These are phyloP conservation scores for Pangasius larnaudii DNA, from an alignment of 2,797 vertebrate genomes.

Conservation along the genomic window DNA sequence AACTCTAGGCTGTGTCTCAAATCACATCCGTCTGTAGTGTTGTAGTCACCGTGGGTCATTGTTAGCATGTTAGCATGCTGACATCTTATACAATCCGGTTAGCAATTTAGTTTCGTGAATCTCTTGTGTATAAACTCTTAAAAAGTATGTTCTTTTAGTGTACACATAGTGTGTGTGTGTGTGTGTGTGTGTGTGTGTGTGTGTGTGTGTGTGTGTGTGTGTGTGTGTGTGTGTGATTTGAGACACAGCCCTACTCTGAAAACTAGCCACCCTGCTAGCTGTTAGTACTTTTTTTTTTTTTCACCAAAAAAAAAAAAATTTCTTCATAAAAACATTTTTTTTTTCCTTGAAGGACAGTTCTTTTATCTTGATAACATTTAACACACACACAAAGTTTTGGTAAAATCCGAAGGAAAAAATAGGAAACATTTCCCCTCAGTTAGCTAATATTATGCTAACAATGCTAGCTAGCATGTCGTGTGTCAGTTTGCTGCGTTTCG, in stretches of 20 bases:
- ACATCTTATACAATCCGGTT: not conserved
- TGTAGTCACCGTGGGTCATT: not conserved
- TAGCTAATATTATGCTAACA: not conserved
- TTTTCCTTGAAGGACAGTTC: not conserved
- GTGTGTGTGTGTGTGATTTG: not conserved
- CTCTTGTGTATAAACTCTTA: not conserved
- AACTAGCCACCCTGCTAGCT: not conserved
- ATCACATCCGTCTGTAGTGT: too few species aligned
- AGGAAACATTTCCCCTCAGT: not conserved
- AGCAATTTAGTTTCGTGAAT: not conserved
- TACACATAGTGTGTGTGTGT: not conserved
- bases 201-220: too few species aligned
- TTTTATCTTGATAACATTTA: not conserved
- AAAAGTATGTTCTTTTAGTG: not conserved
- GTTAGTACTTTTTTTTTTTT: not conserved
- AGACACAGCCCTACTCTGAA: not conserved
- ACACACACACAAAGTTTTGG: not conserved
- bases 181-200: too few species aligned
- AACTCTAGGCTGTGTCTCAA: not conserved
- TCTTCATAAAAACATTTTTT: not conserved
- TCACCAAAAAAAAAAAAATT: too few species aligned
- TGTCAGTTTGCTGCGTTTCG: not conserved
- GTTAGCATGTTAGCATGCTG: slow-evolving; percentile 8
- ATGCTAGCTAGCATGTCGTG: not conserved
- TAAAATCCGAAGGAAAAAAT: not conserved